phyloP scores from a whole-genome alignment of 2,888 invertebrate species.

The Mythimna impura region DNA sequence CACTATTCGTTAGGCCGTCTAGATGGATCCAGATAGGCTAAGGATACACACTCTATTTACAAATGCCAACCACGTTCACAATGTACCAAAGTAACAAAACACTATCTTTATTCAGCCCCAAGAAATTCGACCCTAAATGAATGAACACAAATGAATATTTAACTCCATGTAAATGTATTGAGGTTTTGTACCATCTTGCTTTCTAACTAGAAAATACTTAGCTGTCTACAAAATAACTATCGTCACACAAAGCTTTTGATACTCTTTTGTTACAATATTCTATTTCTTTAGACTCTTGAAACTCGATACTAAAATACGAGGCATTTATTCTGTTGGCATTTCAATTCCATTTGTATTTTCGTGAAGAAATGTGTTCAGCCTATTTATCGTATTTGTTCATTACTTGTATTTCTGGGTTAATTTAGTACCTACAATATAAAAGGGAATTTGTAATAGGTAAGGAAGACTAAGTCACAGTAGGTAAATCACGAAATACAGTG shows the following conservation, averaged over 20 bases:
- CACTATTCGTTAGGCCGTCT: neutral
- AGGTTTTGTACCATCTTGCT: conserved; percentile 14
- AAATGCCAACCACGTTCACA: conserved; percentile 33
- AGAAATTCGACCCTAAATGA: conserved; percentile 16
- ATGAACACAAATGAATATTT: conserved; percentile 39
- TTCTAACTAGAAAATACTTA: conserved; percentile 18
- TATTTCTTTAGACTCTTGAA: neutral
- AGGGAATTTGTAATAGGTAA: neutral
- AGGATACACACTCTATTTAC: conserved; percentile 21
- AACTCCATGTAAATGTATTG: conserved; percentile 24
- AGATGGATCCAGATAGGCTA: conserved; percentile 7
- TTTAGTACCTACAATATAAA: neutral
- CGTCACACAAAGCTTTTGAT: conserved; percentile 3
- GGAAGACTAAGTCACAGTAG: too few species aligned
- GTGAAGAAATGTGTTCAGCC: conserved; percentile 6
- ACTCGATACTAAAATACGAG: conserved; percentile 1
- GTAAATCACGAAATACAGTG: too few species aligned
- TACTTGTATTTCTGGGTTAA: neutral
- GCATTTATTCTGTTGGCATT: conserved; percentile 10
- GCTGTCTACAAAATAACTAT: neutral
- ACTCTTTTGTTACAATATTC: conserved; percentile 5
- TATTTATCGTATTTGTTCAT: conserved; percentile 2
- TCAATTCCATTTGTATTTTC: conserved; percentile 21
- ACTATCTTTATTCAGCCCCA: conserved; percentile 34
- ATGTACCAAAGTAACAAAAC: conserved; percentile 31